A percentile compares a stretch with the other conserved stretches of the same genome.
Conservation (phyloP, 2,797 vertebrate species). For the Alosa sapidissima region DNA sequence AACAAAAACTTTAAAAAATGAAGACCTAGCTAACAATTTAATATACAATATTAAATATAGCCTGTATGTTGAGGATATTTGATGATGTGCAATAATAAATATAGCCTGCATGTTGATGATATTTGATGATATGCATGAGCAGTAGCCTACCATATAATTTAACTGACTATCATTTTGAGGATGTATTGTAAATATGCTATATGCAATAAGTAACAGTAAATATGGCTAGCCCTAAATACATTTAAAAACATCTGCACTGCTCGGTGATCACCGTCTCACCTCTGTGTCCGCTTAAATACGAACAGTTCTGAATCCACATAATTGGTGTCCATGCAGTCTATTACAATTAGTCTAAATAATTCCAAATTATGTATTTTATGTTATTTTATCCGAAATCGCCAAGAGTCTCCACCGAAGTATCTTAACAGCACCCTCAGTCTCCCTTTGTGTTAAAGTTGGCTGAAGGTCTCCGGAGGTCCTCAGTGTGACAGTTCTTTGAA, state of each 20-base stretch:
- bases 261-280: not conserved
- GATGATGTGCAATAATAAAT: too few species aligned
- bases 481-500: slow-evolving; percentile 94
- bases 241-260: too few species aligned
- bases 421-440: slow-evolving; percentile 54
- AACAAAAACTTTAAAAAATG: too few species aligned
- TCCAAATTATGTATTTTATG: slow-evolving; percentile 38
- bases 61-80: too few species aligned
- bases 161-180: not conserved
- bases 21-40: too few species aligned
- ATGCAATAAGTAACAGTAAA: not conserved
- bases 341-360: not conserved
- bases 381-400: slow-evolving; percentile 29
- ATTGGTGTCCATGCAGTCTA: not conserved
- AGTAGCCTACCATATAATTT: too few species aligned
- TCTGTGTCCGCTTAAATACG: not conserved
- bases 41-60: too few species aligned
- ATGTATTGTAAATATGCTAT: not conserved
- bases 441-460: slow-evolving; percentile 79
- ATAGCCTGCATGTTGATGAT: too few species aligned
- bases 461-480: slow-evolving; percentile 83
- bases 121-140: too few species aligned
- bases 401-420: slow-evolving; percentile 46
- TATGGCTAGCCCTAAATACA: not conserved
- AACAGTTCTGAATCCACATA: not conserved